These are phyloP conservation scores for Apeira syringaria DNA, from an alignment of 2,888 invertebrate genomes.

Conservation along the genomic window DNA sequence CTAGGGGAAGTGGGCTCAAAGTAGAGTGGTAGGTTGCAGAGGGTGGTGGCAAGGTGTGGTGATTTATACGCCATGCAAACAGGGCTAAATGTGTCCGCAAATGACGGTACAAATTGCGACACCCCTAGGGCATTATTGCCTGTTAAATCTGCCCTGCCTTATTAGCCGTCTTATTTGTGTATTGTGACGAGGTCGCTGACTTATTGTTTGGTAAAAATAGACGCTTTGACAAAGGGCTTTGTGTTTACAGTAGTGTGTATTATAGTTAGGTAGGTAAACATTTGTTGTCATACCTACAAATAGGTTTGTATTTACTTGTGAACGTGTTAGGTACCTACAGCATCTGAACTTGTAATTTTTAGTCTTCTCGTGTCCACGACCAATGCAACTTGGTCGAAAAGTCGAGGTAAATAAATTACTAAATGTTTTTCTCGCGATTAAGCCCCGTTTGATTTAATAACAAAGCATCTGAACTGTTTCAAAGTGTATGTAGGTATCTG, in stretches of 20 bases:
- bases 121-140: conserved; percentile 59
- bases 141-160: conserved; percentile 58
- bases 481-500: too few relatives aligned
- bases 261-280: conserved; percentile 4
- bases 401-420: too few relatives aligned
- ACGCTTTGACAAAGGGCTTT: conserved; percentile 33
- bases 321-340: too few relatives aligned
- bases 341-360: too few relatives aligned
- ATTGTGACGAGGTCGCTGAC: conserved; percentile 48
- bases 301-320: too few relatives aligned
- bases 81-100: conserved; percentile 66
- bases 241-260: conserved; percentile 17
- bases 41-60: conserved; percentile 70
- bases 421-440: too few relatives aligned
- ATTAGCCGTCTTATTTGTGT: conserved; percentile 42
- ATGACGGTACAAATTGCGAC: conserved; percentile 72
- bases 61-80: conserved; percentile 74
- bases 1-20: conserved; percentile 38
- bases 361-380: too few relatives aligned
- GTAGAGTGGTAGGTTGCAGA: conserved; percentile 43
- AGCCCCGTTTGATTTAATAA: too few relatives aligned
- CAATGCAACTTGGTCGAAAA: too few relatives aligned
- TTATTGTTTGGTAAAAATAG: conserved; percentile 38
- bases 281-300: neutral
- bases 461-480: too few relatives aligned